These are phyloP conservation scores for Calcarius ornatus DNA, from an alignment of 2,113 vertebrate species.

Conservation along the genomic window DNA sequence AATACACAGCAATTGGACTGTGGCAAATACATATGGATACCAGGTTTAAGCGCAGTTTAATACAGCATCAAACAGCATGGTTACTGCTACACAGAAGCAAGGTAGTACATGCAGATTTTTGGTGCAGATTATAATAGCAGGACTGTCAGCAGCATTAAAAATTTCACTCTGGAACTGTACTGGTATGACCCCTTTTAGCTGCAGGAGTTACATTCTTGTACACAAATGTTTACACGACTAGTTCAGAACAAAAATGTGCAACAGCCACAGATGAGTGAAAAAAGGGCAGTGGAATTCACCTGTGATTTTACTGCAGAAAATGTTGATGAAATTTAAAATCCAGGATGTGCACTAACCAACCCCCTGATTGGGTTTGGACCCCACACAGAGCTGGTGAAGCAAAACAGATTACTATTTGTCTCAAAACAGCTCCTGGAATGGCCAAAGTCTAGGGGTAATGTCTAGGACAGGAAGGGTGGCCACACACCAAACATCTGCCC, in stretches of 20 bases:
- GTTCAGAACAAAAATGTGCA: not conserved
- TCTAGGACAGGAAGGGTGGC: not conserved
- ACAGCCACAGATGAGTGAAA: not conserved
- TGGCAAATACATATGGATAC: not conserved
- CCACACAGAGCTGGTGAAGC: not conserved
- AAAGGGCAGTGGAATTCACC: not conserved
- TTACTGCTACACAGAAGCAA: not conserved
- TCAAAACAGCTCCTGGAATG: not conserved
- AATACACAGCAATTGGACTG: not conserved
- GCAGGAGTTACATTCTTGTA: not conserved
- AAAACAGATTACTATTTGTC: not conserved
- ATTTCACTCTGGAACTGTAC: not conserved
- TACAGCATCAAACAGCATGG: not conserved
- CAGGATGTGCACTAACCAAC: not conserved
- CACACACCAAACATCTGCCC: not conserved
- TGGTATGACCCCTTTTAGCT: not conserved
- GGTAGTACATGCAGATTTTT: not conserved
- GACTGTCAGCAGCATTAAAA: not conserved
- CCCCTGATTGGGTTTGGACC: fast-evolving
- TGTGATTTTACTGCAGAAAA: not conserved
- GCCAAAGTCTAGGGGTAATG: not conserved
- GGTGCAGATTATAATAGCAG: not conserved
- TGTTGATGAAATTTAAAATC: not conserved
- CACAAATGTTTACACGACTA: not conserved
- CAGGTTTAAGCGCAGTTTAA: not conserved